phyloP scores from a whole-genome alignment of 1,140 invertebrate genomes.

The Metaphire vulgaris region DNA sequence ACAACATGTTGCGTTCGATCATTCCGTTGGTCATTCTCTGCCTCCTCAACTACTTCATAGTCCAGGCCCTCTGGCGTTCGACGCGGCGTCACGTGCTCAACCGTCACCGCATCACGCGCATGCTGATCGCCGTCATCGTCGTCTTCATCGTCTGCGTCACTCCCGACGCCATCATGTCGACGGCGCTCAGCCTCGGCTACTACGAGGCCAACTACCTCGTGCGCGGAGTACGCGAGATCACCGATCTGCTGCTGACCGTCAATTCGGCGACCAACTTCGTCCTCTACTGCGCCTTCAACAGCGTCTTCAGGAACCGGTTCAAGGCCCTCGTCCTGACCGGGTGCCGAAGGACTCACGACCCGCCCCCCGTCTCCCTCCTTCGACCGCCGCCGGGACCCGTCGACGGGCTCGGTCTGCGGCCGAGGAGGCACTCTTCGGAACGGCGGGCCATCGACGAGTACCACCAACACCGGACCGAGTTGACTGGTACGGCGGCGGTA shows the following conservation, averaged over 20 bases:
- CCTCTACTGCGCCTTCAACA: slow-evolving; percentile 59
- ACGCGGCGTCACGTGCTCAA: background rate
- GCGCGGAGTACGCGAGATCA: slow-evolving; percentile 63
- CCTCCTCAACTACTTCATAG: slow-evolving; percentile 53
- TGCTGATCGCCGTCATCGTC: slow-evolving; percentile 67
- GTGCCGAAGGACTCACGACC: background rate
- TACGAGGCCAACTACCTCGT: slow-evolving; percentile 50
- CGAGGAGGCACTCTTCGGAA: no score
- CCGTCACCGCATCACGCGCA: slow-evolving; percentile 61
- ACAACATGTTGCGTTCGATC: slow-evolving; percentile 28
- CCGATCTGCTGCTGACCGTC: slow-evolving; percentile 65
- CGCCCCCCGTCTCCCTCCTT: background rate
- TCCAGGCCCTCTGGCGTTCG: slow-evolving; percentile 58
- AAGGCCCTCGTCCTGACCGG: background rate
- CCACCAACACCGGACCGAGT: no score
- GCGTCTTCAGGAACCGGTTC: slow-evolving; percentile 22
- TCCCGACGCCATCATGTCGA: slow-evolving; percentile 61
- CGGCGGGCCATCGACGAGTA: no score
- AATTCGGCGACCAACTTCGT: slow-evolving; percentile 69
- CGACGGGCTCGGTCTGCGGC: no score
- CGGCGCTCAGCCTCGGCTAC: slow-evolving; percentile 45
- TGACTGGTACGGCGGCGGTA: no score
- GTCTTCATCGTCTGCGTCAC: slow-evolving; percentile 68
- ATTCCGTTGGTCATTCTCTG: slow-evolving; percentile 29
- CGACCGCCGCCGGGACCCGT: no score